These are phyloP conservation scores for Papilio xuthus DNA, from an alignment of 1,140 invertebrate species.

Conservation along the genomic window DNA sequence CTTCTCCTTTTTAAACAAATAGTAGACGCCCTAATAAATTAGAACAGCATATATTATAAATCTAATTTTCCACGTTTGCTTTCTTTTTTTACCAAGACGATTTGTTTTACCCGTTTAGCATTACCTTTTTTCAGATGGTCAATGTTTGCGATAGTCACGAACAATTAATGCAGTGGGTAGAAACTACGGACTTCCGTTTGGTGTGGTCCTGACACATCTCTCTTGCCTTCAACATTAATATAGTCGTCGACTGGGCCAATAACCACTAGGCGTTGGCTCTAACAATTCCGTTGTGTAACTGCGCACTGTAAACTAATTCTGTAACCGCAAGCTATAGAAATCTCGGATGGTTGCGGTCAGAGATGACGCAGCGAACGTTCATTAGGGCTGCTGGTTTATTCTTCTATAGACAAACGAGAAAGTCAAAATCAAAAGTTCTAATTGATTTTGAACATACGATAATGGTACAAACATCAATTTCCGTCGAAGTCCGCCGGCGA, in stretches of 20 bases:
- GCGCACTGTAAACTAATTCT: conserved; percentile 36
- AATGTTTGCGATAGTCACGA: conserved; percentile 62
- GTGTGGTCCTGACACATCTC: too few species aligned
- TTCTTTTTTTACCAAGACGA: too few species aligned
- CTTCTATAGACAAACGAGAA: not conserved
- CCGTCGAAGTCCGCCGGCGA: not conserved
- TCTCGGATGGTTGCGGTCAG: conserved; percentile 46
- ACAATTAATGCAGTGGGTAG: conserved; percentile 30
- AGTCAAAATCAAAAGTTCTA: not conserved
- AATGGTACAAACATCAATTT: not conserved
- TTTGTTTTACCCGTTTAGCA: too few species aligned
- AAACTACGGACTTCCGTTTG: too few species aligned
- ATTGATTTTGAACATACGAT: not conserved
- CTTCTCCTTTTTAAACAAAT: not conserved
- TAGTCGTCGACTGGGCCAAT: conserved; percentile 68
- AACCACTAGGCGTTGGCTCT: conserved; percentile 54
- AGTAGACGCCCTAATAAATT: too few species aligned
- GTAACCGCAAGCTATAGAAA: conserved; percentile 58
- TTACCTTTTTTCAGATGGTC: not conserved
- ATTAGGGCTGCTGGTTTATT: conserved; percentile 23
- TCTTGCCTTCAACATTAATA: too few species aligned
- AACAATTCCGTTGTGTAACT: conserved; percentile 61
- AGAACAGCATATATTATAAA: too few species aligned
- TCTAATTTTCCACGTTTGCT: too few species aligned
- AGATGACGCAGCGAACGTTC: conserved; percentile 35